Conservation (phyloP, 2,797 vertebrate species). For the Microhierax caerulescens region DNA sequence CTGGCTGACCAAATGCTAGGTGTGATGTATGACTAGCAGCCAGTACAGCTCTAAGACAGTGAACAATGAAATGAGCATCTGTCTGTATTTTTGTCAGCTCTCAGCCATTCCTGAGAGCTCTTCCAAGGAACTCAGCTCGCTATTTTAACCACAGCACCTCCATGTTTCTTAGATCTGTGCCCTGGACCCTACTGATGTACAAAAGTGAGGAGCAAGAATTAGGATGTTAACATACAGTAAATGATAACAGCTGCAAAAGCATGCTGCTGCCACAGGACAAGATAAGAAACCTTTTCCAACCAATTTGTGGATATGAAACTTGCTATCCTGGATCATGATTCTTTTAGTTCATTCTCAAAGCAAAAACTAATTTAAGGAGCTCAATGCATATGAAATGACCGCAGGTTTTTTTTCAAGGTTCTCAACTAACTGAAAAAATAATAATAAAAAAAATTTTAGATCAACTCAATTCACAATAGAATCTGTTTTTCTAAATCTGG, state of each 20-base stretch:
- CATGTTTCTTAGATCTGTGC: background rate
- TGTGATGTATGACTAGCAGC: background rate
- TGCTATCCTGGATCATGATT: fast-evolving
- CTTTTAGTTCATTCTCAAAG: background rate
- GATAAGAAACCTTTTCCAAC: background rate
- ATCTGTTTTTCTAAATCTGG: background rate
- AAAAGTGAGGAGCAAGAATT: background rate
- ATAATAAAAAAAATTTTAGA: background rate
- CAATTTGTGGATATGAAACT: background rate
- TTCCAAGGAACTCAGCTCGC: constrained; percentile 39
- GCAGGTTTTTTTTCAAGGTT: background rate
- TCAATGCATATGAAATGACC: background rate
- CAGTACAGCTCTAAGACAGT: constrained; percentile 41
- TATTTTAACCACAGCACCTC: background rate
- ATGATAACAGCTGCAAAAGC: background rate
- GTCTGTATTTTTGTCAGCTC: constrained; percentile 37
- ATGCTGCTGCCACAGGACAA: background rate
- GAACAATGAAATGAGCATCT: constrained; percentile 56
- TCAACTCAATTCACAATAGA: background rate
- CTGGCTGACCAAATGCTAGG: constrained; percentile 14
- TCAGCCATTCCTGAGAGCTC: constrained; percentile 33
- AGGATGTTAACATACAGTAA: background rate
- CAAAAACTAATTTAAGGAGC: background rate
- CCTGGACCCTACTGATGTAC: background rate
- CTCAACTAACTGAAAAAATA: background rate